Percentiles rank a stretch among this genome's conserved stretches.
These are phyloP conservation scores for Harpalus rufipes DNA, from an alignment of 2,888 invertebrate species.

Conservation along the genomic window DNA sequence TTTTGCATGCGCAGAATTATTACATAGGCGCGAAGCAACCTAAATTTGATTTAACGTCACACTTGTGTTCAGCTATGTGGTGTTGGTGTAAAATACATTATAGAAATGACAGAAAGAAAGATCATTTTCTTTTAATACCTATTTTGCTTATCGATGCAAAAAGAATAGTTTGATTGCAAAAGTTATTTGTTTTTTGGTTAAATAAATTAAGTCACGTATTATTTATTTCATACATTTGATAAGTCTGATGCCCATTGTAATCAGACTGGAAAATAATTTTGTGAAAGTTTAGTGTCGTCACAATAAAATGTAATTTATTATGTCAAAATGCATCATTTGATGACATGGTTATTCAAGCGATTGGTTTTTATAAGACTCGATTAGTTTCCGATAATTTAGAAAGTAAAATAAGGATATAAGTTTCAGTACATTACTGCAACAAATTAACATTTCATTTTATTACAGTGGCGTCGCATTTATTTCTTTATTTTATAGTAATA, in stretches of 20 bases:
- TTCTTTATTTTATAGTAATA: background rate
- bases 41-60: too few species aligned
- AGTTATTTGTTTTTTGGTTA: background rate
- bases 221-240: background rate
- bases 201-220: conserved; percentile 20
- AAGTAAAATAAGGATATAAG: conserved; percentile 57
- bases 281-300: conserved; percentile 59
- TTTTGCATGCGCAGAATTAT: too few species aligned
- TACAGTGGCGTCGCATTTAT: conserved; percentile 40
- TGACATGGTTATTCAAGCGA: conserved; percentile 61
- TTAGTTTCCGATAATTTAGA: conserved; percentile 62
- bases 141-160: background rate
- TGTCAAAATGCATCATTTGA: conserved; percentile 64
- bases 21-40: too few species aligned
- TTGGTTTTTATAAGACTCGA: conserved; percentile 47
- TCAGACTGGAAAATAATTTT: conserved; percentile 55
- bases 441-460: conserved; percentile 16
- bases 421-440: conserved; percentile 49
- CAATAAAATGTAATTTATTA: conserved; percentile 58
- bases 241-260: conserved; percentile 38
- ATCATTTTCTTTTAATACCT: too few species aligned
- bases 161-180: background rate
- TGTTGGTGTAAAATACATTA: too few species aligned
- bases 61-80: too few species aligned
- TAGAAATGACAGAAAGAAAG: too few species aligned